These are phyloP conservation scores for Chiloscyllium punctatum DNA, from an alignment of 2,797 vertebrate species.

Conservation along the genomic window DNA sequence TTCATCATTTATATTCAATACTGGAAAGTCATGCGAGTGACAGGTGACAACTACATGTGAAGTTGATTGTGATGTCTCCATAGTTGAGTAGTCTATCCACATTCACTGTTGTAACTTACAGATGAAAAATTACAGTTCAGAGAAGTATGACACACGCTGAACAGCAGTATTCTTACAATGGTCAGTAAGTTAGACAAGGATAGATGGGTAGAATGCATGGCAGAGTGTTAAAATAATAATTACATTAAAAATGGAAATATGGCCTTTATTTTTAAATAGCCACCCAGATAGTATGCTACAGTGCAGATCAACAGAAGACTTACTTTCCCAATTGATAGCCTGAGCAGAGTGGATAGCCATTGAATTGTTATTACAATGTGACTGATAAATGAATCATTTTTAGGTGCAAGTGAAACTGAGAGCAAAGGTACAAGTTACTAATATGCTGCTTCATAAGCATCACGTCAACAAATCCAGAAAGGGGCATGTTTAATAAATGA, in stretches of 20 bases:
- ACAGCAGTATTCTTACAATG: not conserved
- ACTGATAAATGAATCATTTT: not conserved
- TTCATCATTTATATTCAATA: not conserved
- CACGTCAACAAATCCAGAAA: not conserved
- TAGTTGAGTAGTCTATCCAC: not conserved
- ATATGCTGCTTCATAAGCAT: not conserved
- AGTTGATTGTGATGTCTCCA: not conserved
- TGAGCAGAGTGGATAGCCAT: not conserved
- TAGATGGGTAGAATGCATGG: not conserved
- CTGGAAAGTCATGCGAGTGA: not conserved
- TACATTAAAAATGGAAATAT: not conserved
- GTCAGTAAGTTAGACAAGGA: not conserved
- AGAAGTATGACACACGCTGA: not conserved
- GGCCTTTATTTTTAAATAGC: not conserved
- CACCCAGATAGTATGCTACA: not conserved
- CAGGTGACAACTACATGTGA: not conserved
- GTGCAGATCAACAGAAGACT: not conserved
- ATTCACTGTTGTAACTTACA: not conserved
- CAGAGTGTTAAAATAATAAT: not conserved
- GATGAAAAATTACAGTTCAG: not conserved
- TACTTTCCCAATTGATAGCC: not conserved
- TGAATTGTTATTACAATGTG: not conserved
- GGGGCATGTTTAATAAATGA: not conserved
- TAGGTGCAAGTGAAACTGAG: not conserved
- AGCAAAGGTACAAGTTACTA: not conserved